A percentile compares a stretch with the other conserved stretches of the same genome.
Conservation (phyloP, 2,113 vertebrate genomes). For the Hippopotamus amphibius region DNA sequence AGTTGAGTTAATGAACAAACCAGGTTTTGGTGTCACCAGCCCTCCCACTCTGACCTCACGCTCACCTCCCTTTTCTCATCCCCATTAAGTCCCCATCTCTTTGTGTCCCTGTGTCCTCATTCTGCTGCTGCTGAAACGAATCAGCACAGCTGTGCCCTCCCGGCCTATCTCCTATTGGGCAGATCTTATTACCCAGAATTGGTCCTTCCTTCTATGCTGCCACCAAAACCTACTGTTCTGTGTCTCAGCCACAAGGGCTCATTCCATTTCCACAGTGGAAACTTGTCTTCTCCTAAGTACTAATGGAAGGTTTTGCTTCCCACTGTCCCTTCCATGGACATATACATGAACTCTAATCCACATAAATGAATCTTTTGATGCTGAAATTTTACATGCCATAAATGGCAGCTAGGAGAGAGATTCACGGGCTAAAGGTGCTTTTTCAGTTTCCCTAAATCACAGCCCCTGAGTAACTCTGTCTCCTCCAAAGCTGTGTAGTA, state of each 20-base stretch:
- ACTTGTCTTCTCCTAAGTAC: background rate
- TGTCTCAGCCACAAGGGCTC: background rate
- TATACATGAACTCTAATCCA: background rate
- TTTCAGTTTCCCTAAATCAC: background rate
- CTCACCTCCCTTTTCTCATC: background rate
- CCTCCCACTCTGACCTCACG: background rate
- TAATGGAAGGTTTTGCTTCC: background rate
- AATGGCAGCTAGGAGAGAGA: background rate
- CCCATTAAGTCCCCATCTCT: background rate
- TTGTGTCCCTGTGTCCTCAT: background rate
- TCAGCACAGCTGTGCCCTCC: background rate
- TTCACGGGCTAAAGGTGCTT: rapidly evolving
- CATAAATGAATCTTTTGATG: background rate
- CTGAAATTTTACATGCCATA: background rate
- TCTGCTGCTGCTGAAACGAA: background rate
- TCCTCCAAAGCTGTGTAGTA: background rate
- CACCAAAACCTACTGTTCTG: background rate
- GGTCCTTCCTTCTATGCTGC: background rate
- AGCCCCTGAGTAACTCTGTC: background rate
- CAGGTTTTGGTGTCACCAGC: background rate
- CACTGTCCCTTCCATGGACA: rapidly evolving
- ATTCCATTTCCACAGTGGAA: background rate
- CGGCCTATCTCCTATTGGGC: background rate
- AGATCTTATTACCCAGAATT: background rate
- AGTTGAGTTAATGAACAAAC: background rate